These are phyloP conservation scores for Steinernema hermaphroditum DNA, from an alignment of 2,888 invertebrate genomes.

Conservation along the genomic window DNA sequence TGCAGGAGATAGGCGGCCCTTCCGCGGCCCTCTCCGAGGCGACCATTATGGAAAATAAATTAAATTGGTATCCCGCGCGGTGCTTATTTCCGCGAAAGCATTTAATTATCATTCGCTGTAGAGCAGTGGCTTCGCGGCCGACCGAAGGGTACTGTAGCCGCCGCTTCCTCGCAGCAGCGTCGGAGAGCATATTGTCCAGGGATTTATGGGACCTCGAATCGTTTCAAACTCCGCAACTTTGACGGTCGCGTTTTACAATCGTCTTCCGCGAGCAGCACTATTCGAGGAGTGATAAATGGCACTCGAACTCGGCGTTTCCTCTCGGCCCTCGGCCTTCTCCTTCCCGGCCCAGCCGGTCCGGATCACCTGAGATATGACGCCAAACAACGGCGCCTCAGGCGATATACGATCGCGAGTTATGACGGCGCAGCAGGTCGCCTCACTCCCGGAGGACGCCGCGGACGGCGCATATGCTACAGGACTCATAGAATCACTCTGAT, in stretches of 20 bases:
- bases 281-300: slow-evolving; percentile 28
- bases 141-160: not conserved
- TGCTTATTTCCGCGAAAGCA: slow-evolving; percentile 31
- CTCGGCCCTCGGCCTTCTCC: not conserved
- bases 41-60: slow-evolving; percentile 31
- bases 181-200: not conserved
- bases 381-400: not conserved
- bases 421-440: slow-evolving; percentile 19
- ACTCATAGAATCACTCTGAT: slow-evolving; percentile 29
- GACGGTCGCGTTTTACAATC: slow-evolving; percentile 27
- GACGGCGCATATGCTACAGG: slow-evolving; percentile 30
- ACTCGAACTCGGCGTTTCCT: not conserved
- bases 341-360: not conserved
- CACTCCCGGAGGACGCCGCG: not conserved
- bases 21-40: not conserved
- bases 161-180: not conserved
- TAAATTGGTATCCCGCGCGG: slow-evolving; percentile 30
- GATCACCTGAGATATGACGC: not conserved
- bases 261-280: slow-evolving; percentile 27
- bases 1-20: slow-evolving; percentile 21
- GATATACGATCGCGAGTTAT: slow-evolving; percentile 22
- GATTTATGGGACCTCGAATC: slow-evolving; percentile 22
- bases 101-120: slow-evolving; percentile 30
- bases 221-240: slow-evolving; percentile 29
- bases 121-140: not conserved